Conservation (phyloP, 2,888 invertebrate species). For the Xanthorhoe designata region DNA sequence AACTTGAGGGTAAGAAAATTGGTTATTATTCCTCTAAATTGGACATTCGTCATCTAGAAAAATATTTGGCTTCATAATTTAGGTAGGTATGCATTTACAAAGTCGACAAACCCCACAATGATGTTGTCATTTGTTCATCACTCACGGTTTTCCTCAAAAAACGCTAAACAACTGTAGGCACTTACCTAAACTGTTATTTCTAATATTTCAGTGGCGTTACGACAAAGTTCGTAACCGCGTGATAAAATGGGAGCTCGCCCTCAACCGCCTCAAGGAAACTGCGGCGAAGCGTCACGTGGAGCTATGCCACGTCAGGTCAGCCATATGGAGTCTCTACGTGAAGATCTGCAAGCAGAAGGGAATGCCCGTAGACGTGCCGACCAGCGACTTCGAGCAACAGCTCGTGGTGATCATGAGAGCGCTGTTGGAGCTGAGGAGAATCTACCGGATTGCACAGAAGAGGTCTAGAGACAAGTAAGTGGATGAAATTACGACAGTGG, state of each 20-base stretch:
- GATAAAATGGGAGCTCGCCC: slow-evolving; percentile 86
- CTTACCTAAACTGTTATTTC: no score
- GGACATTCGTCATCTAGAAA: no score
- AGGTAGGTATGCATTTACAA: no score
- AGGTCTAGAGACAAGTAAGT: slow-evolving; percentile 74
- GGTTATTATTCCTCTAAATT: no score
- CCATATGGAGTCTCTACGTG: slow-evolving; percentile 87
- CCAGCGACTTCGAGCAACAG: slow-evolving; percentile 85
- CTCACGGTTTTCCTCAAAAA: neutral
- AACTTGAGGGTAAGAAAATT: slow-evolving; percentile 80
- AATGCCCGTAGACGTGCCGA: slow-evolving; percentile 68
- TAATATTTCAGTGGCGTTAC: slow-evolving; percentile 77
- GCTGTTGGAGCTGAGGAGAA: slow-evolving; percentile 81
- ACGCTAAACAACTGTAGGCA: no score
- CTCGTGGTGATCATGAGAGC: slow-evolving; percentile 87
- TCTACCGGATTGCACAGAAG: slow-evolving; percentile 75
- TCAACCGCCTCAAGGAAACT: slow-evolving; percentile 86
- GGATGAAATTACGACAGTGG: no score
- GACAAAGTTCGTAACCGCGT: slow-evolving; percentile 85
- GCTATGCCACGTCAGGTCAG: slow-evolving; percentile 83
- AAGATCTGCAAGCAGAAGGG: slow-evolving; percentile 87
- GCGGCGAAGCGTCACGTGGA: slow-evolving; percentile 83
- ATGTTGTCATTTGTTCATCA: no score
- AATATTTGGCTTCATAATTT: no score
- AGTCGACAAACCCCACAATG: no score